These are phyloP conservation scores for Phrynocephalus vlangalii DNA, from an alignment of 2,797 vertebrate genomes.

Conservation along the genomic window DNA sequence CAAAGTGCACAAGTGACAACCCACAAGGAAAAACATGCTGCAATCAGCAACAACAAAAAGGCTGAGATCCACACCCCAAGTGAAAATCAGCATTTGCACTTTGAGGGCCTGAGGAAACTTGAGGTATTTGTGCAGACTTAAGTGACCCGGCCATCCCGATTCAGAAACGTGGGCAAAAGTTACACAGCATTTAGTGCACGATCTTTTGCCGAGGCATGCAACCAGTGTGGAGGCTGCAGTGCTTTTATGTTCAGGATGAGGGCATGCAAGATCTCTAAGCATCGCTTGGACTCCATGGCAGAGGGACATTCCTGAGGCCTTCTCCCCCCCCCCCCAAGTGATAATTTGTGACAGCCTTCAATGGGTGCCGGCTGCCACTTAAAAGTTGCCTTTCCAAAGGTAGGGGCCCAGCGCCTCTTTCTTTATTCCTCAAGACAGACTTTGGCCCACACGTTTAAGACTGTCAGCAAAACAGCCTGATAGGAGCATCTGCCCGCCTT, in stretches of 20 bases:
- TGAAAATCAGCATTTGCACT: no score
- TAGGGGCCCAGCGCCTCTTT: not conserved
- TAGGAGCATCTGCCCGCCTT: not conserved
- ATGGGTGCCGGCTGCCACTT: conserved; percentile 3
- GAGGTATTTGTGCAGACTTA: no score
- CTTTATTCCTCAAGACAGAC: not conserved
- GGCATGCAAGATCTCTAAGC: not conserved
- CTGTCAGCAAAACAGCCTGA: not conserved
- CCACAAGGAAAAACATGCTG: no score
- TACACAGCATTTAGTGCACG: no score
- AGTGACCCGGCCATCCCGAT: no score
- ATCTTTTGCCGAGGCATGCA: no score
- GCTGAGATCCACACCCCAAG: no score
- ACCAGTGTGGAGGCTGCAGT: no score
- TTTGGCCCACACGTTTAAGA: not conserved
- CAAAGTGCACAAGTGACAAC: no score
- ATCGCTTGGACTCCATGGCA: not conserved
- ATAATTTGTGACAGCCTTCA: conserved; percentile 3
- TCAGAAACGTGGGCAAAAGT: no score
- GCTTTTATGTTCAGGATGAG: not conserved
- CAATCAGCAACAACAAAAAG: no score
- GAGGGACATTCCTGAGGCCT: not conserved
- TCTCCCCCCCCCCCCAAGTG: not conserved
- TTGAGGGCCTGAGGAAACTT: no score
- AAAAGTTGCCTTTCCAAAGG: not conserved